Evolutionary conservation across 2,888 invertebrate genomes (phyloP).

Genomic region (Syritta pipiens): DNA sequence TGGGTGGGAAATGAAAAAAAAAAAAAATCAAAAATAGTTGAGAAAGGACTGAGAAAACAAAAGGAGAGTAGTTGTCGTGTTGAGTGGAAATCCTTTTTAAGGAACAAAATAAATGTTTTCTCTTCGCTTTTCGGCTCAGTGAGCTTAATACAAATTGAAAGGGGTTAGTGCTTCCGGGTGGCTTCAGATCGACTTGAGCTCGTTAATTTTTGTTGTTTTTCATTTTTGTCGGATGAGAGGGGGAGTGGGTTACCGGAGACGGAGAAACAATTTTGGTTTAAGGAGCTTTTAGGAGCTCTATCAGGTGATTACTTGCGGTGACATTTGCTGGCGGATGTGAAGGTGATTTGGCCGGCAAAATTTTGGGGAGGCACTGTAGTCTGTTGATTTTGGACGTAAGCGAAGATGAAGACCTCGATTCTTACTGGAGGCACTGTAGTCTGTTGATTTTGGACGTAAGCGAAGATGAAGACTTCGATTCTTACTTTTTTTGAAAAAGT

Average conservation of each 20-base stretch:
- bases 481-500: too few species aligned
- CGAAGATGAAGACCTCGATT: too few species aligned
- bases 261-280: not conserved
- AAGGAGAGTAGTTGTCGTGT: constrained; percentile 2
- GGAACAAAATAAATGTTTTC: constrained; percentile 30
- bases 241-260: not conserved
- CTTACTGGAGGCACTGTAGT: too few species aligned
- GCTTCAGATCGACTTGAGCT: constrained; percentile 19
- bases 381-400: too few species aligned
- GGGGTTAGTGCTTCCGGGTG: constrained; percentile 31
- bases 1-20: not conserved
- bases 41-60: not conserved
- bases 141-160: constrained; percentile 38
- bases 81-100: constrained; percentile 6
- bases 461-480: too few species aligned
- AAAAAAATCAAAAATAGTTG: not conserved
- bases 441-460: too few species aligned
- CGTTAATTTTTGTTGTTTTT: not conserved
- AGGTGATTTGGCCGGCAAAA: too few species aligned
- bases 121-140: constrained; percentile 27
- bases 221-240: too few species aligned
- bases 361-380: too few species aligned
- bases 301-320: too few species aligned
- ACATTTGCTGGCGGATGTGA: too few species aligned
- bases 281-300: too few species aligned